phyloP scores from a whole-genome alignment of 2,888 invertebrate species.

The Leptodirus hochenwartii region DNA sequence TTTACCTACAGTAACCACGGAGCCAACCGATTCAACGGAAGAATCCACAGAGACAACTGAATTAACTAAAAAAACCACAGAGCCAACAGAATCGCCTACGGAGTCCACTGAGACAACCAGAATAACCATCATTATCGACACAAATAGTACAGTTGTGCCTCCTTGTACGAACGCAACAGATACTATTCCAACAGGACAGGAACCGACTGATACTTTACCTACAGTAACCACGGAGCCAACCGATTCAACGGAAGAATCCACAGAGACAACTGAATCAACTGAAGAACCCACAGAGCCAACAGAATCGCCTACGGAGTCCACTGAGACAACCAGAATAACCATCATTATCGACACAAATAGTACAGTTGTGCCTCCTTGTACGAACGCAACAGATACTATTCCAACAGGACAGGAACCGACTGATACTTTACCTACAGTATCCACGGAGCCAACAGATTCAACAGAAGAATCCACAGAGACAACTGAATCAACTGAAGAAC shows the following conservation, averaged over 20 bases:
- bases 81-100: not conserved
- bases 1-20: not conserved
- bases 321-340: no score
- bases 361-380: no score
- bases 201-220: slow-evolving; percentile 2
- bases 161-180: not conserved
- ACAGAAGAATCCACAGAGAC: no score
- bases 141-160: not conserved
- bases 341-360: no score
- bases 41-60: not conserved
- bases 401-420: no score
- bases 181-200: no score
- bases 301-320: no score
- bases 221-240: slow-evolving; percentile 1
- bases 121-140: not conserved
- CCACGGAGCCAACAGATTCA: no score
- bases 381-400: no score
- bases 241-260: not conserved
- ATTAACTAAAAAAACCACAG: not conserved
- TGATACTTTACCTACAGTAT: no score
- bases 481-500: no score
- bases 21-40: not conserved
- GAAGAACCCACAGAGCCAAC: not conserved
- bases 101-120: not conserved
- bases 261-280: not conserved